Base-by-base conservation (phyloP, 2,888 invertebrate genomes). In the Ceratothoa steindachneri region DNA sequence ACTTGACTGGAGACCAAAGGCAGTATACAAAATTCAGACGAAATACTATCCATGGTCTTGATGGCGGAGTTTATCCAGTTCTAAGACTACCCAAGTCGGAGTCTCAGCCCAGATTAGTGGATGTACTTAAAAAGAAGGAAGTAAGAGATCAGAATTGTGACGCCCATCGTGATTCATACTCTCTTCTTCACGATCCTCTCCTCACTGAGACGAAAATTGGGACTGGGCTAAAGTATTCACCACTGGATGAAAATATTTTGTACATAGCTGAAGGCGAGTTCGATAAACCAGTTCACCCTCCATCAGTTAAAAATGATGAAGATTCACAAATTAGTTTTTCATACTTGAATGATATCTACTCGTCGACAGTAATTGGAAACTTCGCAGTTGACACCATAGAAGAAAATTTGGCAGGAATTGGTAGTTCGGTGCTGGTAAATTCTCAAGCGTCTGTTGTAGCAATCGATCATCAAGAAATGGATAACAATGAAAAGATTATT, bases 81-180 rank as follows among this genome's bases (percentile, higher is more conserved):
- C 66, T 71, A 19, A 30, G 71, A n/a, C 66, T 71, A 9, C 71
- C 71, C 7, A 41, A 65, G 27, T 51, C 30, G 29, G 66, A 65
- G 1, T 28, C 31, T 51, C 71, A 71, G 28, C 71, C 71, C 7
- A 30, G 66, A 5, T 30, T 71, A n/a, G 71, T 66, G 12, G 71
- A 71, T 65, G 30, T 71, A 15, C 64, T 71, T 12, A 66, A 51
- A 60, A 60, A 24, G 1, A 24, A 15, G 27, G 24, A 60, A 22
- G 19, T 24, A 24, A 60, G 1, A 1, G 22, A 24, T 2, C 2
- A 60, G 27, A 60, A 60, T 60, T 5, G 15, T 9, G 41, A 41
- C 15, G 41, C 41, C 41, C 5, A 41, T 41, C 7, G 41, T 5
- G 5, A 15, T 41, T 9, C 5, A 41, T 15, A 5, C 15, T 41